Evolutionary conservation across 2,797 vertebrate genomes (phyloP).

Genomic region (Ataeniobius toweri): DNA sequence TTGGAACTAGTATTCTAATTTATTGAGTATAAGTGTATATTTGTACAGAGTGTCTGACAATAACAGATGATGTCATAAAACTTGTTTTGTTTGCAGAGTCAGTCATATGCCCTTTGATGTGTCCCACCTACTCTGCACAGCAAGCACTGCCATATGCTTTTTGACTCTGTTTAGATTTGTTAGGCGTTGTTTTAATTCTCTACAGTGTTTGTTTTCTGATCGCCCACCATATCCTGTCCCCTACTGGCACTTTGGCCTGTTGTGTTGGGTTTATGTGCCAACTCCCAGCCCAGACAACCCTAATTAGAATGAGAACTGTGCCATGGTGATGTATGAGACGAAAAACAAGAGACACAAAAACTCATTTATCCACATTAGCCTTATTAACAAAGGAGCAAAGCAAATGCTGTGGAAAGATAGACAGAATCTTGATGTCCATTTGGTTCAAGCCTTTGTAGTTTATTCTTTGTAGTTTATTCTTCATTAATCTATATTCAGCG

Average conservation of each 20-base stretch:
- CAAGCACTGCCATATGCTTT: conserved; percentile 54
- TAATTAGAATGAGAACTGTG: conserved; percentile 46
- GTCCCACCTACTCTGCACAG: conserved; percentile 23
- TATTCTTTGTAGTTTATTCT: conserved; percentile 15
- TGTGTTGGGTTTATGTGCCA: conserved; percentile 52
- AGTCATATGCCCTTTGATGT: conserved; percentile 5
- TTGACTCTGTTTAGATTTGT: conserved; percentile 31
- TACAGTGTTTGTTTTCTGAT: conserved; percentile 40
- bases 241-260: conserved; percentile 49
- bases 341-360: conserved; percentile 15
- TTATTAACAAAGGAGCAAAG: conserved; percentile 24
- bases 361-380: conserved; percentile 9
- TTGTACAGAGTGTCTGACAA: not conserved
- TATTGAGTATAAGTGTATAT: too few relatives aligned
- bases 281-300: conserved; percentile 35
- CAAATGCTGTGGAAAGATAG: conserved; percentile 13
- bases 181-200: conserved; percentile 44
- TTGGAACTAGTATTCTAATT: too few relatives aligned
- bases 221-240: conserved; percentile 47
- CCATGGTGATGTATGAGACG: conserved; percentile 34
- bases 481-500: conserved; percentile 29
- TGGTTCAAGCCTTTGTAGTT: conserved; percentile 22
- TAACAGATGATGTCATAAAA: conserved; percentile 1
- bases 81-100: conserved; percentile 5
- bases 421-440: conserved; percentile 29